Base-by-base conservation (phyloP, 64 coral and sea anemone genomes). In the Montipora efflorescens region DNA sequence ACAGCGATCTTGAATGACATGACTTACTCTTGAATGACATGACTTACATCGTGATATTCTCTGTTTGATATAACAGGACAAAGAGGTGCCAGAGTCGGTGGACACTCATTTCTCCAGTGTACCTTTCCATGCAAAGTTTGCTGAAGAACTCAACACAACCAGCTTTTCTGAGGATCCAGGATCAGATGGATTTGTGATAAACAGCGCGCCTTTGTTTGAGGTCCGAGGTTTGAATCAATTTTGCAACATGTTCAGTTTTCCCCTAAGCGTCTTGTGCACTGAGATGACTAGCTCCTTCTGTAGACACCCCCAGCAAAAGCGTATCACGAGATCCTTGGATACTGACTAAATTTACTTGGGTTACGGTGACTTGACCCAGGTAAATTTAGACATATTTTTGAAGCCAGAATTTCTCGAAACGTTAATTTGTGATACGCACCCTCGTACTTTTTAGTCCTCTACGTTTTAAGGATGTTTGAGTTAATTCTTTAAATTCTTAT, bases 171-270 rank as follows among this genome's bases (percentile, higher is more conserved):
- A 81, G 58, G 88, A 94, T 48, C 79, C 90, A n/a, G 92, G 90
- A 14, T 92, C 94, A 4, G 97, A 99, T 50, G 97, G 97, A 1
- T 99, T 99, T 22, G 86, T 57, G 20, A 76, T 99, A 36, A 95
- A 90, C 48, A 96, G 94, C 71, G 89, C 97, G 5, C 97, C 97
- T 15, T 90, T 99, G 53, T 99, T 99, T 57, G 88, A 99, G 97
- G 97, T 99, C 12, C 20, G 68, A 7, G 68, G 5, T 15, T 23
- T 7, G 68, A 71, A 71, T 7, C 18, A 23, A 71, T 68, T n/a
- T 68, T 18, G 8, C 64, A 68, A 5, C 14, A 4, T 18, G 12
- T 68, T 16, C 8, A 14, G 4, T 8, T n/a, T 18, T 13, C 16
- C 4, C 18, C 4, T 36, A 36, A 36, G 36, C 36, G 18, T 16